Conservation (phyloP, 2,113 vertebrate species). For the Aegithalos caudatus region DNA sequence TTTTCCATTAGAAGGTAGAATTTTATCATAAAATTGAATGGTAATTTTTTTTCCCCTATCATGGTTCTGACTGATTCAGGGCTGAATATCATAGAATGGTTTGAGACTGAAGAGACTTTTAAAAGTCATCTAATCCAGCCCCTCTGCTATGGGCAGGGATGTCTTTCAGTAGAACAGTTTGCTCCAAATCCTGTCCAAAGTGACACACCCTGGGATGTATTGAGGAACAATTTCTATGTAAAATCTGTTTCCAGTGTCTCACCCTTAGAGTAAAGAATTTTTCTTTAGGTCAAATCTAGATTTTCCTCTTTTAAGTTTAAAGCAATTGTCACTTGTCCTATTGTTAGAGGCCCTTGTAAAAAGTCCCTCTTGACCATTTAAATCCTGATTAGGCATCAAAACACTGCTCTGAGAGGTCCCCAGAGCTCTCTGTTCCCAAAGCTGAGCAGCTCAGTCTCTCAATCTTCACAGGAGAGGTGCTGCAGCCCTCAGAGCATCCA, state of each 20-base stretch:
- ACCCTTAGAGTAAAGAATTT: background rate
- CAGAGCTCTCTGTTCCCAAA: background rate
- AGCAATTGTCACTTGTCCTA: background rate
- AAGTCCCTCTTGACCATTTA: background rate
- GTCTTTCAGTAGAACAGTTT: background rate
- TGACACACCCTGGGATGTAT: background rate
- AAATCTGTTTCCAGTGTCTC: background rate
- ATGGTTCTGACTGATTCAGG: background rate
- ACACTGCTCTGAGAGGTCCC: background rate
- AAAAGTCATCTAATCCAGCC: background rate
- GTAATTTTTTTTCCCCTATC: rapidly evolving
- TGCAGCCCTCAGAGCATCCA: background rate
- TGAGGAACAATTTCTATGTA: background rate
- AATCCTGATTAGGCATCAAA: background rate
- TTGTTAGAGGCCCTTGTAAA: background rate
- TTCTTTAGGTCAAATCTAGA: background rate
- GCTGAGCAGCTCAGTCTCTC: background rate
- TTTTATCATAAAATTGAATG: background rate
- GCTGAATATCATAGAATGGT: background rate
- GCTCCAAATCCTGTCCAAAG: background rate
- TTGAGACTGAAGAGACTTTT: background rate
- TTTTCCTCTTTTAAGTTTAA: background rate
- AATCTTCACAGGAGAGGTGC: background rate
- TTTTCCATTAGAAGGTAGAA: background rate
- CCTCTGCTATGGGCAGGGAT: background rate